Base-by-base conservation (phyloP, 2,113 vertebrate species). In the Sylvilagus bachmani region DNA sequence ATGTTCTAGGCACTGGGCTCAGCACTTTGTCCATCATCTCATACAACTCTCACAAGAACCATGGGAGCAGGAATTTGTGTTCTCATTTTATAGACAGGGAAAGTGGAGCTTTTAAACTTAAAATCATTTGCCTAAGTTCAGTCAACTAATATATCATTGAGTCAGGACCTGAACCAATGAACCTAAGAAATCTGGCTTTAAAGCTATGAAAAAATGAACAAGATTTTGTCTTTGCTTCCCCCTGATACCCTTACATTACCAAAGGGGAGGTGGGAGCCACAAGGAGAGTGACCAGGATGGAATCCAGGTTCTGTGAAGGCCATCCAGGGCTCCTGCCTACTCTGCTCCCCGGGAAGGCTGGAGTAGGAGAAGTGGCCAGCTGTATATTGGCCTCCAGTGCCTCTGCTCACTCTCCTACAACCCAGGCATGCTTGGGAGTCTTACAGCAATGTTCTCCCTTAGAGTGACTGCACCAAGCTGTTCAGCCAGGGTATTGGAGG, bases 401-500 rank as follows among this genome's bases (percentile, higher is more conserved):
- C 25, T 14, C 9, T 80, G 36, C 71, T 62, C 10, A 58, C 27
- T 79, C 2, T 49, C 29, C 36, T 2, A 1, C 10, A 61, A 6
- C 24, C 62, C 33, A 64, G 29, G 16, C 11, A 8, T 70, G 55
- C 49, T 64, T 51, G 4, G 31, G 49, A 74, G 19, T 84, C 95
- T 92, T n/a, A 96, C 62, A 31, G 22, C 58, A 71, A 16, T 95
- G 66, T 95, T 93, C 55, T 97, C 44, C n/a, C 84, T 73, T 98
- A 99, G 99, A 99, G 99, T 7, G 99, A 99, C 97, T 99, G 99
- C 96, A 98, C 98, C 90, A 99, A 99, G 96, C 97, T 99, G 92
- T 99, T 99, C 83, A 99, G 93, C 97, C 99, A 99, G 92, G 99
- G 99, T 24, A 97, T 99, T 0, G 98, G 99, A 77, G 99, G 99